These are phyloP conservation scores for Dendroctonus valens DNA, from an alignment of 1,140 invertebrate species.

Conservation along the genomic window DNA sequence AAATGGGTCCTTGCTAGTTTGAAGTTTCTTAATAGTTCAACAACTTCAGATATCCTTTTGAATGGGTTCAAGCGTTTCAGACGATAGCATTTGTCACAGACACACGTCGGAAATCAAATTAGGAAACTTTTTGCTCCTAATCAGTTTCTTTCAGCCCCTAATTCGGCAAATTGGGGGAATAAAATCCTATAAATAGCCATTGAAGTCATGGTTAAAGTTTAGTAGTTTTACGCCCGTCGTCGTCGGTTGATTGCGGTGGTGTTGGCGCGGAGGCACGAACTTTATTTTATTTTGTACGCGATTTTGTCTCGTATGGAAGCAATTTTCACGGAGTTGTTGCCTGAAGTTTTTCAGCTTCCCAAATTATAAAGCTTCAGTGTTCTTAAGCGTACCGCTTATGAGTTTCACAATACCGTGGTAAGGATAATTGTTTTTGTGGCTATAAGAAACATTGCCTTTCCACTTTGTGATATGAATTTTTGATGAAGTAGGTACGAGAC, in stretches of 20 bases:
- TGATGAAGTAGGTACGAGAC: too few relatives aligned
- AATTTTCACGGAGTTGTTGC: constrained; percentile 16
- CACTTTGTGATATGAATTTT: too few relatives aligned
- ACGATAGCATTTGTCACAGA: neutral
- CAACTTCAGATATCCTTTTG: too few relatives aligned
- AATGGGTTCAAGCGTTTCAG: too few relatives aligned
- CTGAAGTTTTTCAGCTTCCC: constrained; percentile 10
- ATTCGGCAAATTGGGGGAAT: constrained; percentile 33
- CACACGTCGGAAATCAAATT: constrained; percentile 10
- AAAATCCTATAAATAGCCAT: constrained; percentile 33
- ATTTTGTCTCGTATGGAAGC: constrained; percentile 20
- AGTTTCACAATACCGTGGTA: neutral
- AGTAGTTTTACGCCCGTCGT: constrained; percentile 29
- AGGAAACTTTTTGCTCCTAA: constrained; percentile 12
- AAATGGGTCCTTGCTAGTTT: too few relatives aligned
- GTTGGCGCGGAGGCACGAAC: constrained; percentile 19
- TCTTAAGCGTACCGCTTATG: constrained; percentile 11
- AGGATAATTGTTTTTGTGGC: too few relatives aligned
- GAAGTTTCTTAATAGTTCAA: too few relatives aligned
- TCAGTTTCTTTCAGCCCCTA: constrained; percentile 27
- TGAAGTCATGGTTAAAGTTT: constrained; percentile 27
- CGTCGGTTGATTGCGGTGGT: constrained; percentile 27
- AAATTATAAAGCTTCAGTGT: constrained; percentile 6
- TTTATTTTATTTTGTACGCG: constrained; percentile 16
- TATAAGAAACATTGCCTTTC: too few relatives aligned